phyloP scores from a whole-genome alignment of 2,113 vertebrate species.

The Otus sunia region DNA sequence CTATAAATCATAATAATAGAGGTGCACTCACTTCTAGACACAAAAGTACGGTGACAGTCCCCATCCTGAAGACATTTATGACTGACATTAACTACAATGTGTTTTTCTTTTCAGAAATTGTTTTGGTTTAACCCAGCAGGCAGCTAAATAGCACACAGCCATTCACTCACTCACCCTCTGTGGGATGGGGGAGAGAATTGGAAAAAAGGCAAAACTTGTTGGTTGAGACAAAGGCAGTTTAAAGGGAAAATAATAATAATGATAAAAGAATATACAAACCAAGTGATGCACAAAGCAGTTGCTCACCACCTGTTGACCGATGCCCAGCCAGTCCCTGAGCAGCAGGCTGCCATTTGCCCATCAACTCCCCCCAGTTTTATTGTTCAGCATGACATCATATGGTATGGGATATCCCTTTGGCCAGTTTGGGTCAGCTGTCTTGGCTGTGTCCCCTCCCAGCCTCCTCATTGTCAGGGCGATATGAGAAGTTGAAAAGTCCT shows the following conservation, averaged over 20 bases:
- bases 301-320: background rate
- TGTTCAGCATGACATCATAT: background rate
- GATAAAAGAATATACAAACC: background rate
- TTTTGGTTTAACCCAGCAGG: background rate
- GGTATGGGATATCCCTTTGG: background rate
- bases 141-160: background rate
- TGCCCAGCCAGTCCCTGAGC: background rate
- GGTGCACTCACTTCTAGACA: background rate
- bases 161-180: background rate
- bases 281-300: background rate
- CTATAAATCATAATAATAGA: background rate
- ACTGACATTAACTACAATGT: background rate
- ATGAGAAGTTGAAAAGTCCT: background rate
- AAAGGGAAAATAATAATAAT: background rate
- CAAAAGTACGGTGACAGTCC: background rate
- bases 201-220: background rate
- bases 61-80: background rate
- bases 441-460: background rate
- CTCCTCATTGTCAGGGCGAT: background rate
- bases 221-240: background rate
- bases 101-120: background rate
- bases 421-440: background rate
- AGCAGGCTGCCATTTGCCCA: background rate
- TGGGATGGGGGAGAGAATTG: background rate
- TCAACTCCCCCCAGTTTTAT: background rate